These are phyloP conservation scores for Homarus americanus DNA, from an alignment of 1,140 invertebrate species.

Conservation along the genomic window DNA sequence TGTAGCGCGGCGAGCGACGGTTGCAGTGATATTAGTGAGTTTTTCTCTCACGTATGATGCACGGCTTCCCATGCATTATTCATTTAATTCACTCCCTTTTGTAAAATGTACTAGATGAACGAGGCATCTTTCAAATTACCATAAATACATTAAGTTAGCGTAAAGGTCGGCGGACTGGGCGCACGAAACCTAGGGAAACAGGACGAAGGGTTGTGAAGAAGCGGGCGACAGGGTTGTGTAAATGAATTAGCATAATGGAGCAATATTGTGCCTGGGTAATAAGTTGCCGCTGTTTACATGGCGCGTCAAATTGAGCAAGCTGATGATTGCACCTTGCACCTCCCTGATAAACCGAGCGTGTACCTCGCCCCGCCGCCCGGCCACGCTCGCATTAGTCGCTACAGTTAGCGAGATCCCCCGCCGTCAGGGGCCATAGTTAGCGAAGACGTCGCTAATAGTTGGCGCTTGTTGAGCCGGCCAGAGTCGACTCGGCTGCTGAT, in stretches of 20 bases:
- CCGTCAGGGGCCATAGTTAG: constrained; percentile 13
- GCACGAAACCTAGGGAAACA: constrained; percentile 45
- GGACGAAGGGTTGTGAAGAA: constrained; percentile 44
- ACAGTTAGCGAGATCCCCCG: constrained; percentile 8
- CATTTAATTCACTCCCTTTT: constrained; percentile 27
- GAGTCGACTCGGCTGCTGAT: background rate
- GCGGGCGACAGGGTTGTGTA: constrained; percentile 62
- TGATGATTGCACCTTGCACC: constrained; percentile 70
- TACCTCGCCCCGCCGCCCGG: background rate
- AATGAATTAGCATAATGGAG: constrained; percentile 73
- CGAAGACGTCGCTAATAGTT: constrained; percentile 15
- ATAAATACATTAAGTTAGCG: background rate
- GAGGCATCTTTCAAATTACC: background rate
- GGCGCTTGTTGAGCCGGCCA: background rate
- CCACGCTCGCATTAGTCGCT: constrained; percentile 4
- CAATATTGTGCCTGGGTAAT: constrained; percentile 70
- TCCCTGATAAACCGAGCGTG: background rate
- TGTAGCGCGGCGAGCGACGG: background rate
- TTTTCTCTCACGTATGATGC: background rate
- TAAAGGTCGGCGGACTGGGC: background rate
- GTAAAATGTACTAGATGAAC: background rate
- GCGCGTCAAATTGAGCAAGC: constrained; percentile 68
- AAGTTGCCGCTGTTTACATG: constrained; percentile 71
- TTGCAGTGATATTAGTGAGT: background rate
- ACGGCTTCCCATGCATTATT: background rate